phyloP scores from a whole-genome alignment of 1,140 invertebrate genomes.

The Oncopodura yosiiana region DNA sequence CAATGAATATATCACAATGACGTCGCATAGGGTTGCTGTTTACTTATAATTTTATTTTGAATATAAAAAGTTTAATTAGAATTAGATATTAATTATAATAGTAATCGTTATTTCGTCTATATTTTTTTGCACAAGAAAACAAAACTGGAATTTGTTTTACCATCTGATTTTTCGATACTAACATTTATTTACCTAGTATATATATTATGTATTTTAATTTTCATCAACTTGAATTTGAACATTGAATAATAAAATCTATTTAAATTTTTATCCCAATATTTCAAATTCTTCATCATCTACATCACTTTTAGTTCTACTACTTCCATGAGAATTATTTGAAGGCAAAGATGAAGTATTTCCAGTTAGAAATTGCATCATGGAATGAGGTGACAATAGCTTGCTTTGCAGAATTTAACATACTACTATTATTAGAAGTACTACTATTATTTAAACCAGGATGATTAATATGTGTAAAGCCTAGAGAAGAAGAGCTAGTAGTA shows the following conservation, averaged over 20 bases:
- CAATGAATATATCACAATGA: no score
- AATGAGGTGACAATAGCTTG: neutral
- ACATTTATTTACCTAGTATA: no score
- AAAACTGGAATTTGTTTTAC: no score
- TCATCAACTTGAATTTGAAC: neutral
- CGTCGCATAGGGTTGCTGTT: no score
- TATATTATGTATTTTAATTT: no score
- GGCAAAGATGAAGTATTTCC: neutral
- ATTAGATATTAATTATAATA: no score
- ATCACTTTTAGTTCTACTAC: slow-evolving; percentile 19
- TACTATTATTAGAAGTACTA: neutral
- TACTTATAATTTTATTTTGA: no score
- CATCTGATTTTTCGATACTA: no score
- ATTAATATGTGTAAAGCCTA: neutral
- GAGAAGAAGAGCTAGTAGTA: neutral
- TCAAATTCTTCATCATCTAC: slow-evolving; percentile 33
- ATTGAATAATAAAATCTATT: neutral
- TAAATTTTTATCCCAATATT: slow-evolving; percentile 26
- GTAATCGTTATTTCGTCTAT: no score
- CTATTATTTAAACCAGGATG: neutral
- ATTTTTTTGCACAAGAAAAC: no score
- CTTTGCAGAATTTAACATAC: slow-evolving; percentile 7
- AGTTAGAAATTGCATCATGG: neutral
- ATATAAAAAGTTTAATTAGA: no score
- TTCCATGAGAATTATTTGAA: slow-evolving; percentile 14